Evolutionary conservation across 1,140 invertebrate species (phyloP).

Genomic region (Drosophila lacertosa): DNA sequence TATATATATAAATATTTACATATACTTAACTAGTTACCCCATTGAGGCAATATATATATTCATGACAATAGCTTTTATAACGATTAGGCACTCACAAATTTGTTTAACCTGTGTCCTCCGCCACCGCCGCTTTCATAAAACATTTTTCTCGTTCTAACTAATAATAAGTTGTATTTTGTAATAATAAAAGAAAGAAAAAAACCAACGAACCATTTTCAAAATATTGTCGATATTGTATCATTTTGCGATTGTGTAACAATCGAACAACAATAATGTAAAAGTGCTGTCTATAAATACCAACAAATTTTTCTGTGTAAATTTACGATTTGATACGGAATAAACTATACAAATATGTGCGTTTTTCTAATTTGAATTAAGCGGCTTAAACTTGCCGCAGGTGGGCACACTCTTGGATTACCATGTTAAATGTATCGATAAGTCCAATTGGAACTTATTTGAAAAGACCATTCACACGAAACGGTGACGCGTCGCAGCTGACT

Average conservation of each 20-base stretch:
- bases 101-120: constrained; percentile 13
- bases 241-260: constrained; percentile 68
- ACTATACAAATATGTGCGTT: constrained; percentile 35
- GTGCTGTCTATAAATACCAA: constrained; percentile 56
- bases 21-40: constrained; percentile 39
- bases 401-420: background rate
- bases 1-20: constrained; percentile 42
- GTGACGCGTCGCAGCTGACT: background rate
- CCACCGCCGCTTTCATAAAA: constrained; percentile 47
- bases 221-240: constrained; percentile 39
- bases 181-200: constrained; percentile 64
- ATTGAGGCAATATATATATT: constrained; percentile 34
- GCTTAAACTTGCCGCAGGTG: background rate
- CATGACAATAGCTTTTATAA: constrained; percentile 66
- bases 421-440: too few relatives aligned
- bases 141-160: constrained; percentile 68
- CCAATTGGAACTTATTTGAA: background rate
- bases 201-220: constrained; percentile 60
- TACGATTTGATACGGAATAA: constrained; percentile 77
- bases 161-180: constrained; percentile 73
- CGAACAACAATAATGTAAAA: constrained; percentile 45
- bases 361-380: background rate
- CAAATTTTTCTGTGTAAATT: constrained; percentile 66
- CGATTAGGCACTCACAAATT: constrained; percentile 39
- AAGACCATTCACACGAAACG: background rate